Percentiles rank a stretch among this genome's conserved stretches.
These are phyloP conservation scores for Polydrusus pterygomalis DNA, from an alignment of 2,888 invertebrate genomes.

Conservation along the genomic window DNA sequence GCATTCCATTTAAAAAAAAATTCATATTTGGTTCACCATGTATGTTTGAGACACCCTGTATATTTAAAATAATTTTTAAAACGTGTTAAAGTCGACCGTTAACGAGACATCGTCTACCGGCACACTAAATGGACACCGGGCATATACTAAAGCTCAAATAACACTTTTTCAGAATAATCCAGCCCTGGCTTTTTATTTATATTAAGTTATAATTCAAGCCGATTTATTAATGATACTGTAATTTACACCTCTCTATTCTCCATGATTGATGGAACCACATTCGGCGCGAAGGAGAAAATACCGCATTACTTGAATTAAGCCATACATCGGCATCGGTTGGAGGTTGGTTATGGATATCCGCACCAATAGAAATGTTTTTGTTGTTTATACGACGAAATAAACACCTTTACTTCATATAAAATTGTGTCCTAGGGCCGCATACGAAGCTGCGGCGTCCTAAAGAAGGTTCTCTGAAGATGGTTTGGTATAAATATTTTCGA, in stretches of 20 bases:
- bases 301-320: conserved; percentile 46
- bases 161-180: conserved; percentile 18
- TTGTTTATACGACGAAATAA: background rate
- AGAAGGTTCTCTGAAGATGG: too few species aligned
- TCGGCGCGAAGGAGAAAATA: conserved; percentile 41
- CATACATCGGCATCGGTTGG: conserved; percentile 1
- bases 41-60: too few species aligned
- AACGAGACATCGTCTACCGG: too few species aligned
- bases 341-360: conserved; percentile 5
- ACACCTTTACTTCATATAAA: background rate
- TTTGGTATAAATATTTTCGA: too few species aligned
- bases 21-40: too few species aligned
- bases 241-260: conserved; percentile 62
- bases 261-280: conserved; percentile 53
- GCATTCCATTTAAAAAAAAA: too few species aligned
- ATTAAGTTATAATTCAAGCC: conserved; percentile 60
- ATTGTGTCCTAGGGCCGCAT: too few species aligned
- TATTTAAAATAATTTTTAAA: too few species aligned
- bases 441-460: too few species aligned
- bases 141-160: too few species aligned
- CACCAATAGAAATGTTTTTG: conserved; percentile 23
- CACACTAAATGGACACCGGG: too few species aligned
- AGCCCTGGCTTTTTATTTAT: conserved; percentile 58
- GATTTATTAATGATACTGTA: conserved; percentile 65
- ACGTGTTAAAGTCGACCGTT: too few species aligned